Conservation (phyloP, 2,888 invertebrate genomes). For the Andrena marginata region DNA sequence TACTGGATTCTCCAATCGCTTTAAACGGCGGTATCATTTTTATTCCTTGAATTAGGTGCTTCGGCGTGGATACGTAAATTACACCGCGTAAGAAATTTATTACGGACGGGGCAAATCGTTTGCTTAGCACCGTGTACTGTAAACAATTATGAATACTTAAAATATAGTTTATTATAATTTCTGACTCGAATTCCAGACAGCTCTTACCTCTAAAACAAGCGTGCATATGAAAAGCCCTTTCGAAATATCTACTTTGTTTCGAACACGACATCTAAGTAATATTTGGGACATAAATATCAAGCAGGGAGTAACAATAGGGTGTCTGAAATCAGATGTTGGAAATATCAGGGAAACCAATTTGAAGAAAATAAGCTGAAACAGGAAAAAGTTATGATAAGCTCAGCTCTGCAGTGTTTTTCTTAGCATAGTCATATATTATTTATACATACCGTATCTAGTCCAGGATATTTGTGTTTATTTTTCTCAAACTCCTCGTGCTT, state of each 20-base stretch:
- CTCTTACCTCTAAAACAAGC: constrained; percentile 89
- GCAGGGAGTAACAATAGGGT: constrained; percentile 95
- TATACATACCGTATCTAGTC: constrained; percentile 87
- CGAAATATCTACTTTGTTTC: constrained; percentile 89
- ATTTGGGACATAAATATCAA: constrained; percentile 94
- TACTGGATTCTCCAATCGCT: constrained; percentile 86
- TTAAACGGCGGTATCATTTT: constrained; percentile 91
- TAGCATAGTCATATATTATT: constrained; percentile 81
- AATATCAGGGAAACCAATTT: constrained; percentile 93
- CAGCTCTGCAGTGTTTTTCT: constrained; percentile 85
- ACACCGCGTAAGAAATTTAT: constrained; percentile 93
- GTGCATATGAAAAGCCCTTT: constrained; percentile 92
- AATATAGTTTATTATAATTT: constrained; percentile 83
- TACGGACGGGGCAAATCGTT: constrained; percentile 92
- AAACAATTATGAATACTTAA: constrained; percentile 87
- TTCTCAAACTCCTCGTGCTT: constrained; percentile 89
- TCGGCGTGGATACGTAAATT: constrained; percentile 90
- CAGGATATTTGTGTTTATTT: constrained; percentile 88
- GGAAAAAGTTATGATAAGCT: constrained; percentile 8
- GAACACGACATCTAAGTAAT: constrained; percentile 88
- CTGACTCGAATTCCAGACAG: neutral
- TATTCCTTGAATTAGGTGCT: constrained; percentile 86
- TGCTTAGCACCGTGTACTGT: constrained; percentile 91
- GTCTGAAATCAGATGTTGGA: constrained; percentile 95
- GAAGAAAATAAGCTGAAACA: constrained; percentile 89